Base-by-base conservation (phyloP, 1,140 invertebrate species). In the Laupala kohalensis region DNA sequence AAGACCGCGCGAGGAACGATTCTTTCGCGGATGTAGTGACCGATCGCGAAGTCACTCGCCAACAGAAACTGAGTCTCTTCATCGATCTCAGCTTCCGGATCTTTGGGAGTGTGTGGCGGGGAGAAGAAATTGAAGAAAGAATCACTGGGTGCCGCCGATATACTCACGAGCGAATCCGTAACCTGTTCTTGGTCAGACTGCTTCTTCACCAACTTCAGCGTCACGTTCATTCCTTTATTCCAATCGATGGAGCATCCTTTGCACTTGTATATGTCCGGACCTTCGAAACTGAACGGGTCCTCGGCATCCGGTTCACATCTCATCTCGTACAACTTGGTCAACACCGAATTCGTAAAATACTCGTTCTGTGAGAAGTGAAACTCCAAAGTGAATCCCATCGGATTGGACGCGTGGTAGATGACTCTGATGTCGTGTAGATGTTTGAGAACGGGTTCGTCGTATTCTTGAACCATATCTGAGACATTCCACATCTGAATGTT, bases 371-470 rank as follows among this genome's bases (percentile, higher is more conserved):
- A 13, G 37, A 53, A 53, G 9, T 13, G 9, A 19, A 53, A 53
- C 37, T 53, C 37, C 9, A 53, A 13, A 19, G 37, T 53, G 37
- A 53, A 53, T 9, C 9, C 19, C 37, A 53, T 53, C 9, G 37
- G 37, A 19, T 53, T 53, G 63, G 80, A 75, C 9, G 37, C 37
- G 37, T 53, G 9, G 37, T 53, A 53, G 9, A 53, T 19, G 37
- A 53, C 19, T 9, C 37, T 9, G 9, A 53, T 19, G 37, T 53
- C 37, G 9, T 9, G 9, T 19, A 53, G 37, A 19, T 53, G 37
- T 19, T 53, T 53, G 37, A 53, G 37, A 19, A 53, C 19, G 37
- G 37, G 37, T 19, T 53, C 37, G 37, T 53, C 37, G 37, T 53
- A 53, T 19, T 53, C 37, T 19, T 53, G 37, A 9, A 53, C 37